Conservation (phyloP, 2,797 vertebrate species). For the Melanotaenia boesemani region DNA sequence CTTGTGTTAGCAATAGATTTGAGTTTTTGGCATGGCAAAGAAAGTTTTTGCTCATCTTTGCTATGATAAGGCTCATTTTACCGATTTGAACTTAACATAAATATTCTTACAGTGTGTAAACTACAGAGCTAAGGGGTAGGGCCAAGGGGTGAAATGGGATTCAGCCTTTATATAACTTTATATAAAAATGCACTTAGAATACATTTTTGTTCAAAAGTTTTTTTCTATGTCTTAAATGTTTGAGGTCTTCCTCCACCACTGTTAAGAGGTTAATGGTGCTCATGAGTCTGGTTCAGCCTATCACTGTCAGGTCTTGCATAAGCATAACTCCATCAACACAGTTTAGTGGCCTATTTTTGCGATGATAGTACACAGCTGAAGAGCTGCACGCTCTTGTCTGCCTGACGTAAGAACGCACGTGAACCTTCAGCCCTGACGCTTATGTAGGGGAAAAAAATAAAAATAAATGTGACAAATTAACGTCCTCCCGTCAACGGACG, state of each 20-base stretch:
- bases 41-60: not conserved
- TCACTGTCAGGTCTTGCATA: not conserved
- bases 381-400: not conserved
- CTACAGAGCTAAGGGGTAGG: no score
- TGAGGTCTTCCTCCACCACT: not conserved
- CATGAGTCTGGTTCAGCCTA: not conserved
- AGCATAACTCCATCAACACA: not conserved
- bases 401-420: constrained; percentile 10
- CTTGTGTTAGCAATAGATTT: not conserved
- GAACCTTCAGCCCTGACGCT: constrained; percentile 6
- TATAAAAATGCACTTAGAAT: no score
- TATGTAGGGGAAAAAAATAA: not conserved
- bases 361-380: not conserved
- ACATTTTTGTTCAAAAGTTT: no score
- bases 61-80: not conserved
- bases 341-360: constrained; percentile 3
- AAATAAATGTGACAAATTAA: not conserved
- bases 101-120: not conserved
- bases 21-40: not conserved
- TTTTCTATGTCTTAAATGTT: not conserved
- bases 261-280: not conserved
- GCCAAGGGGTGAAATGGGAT: no score
- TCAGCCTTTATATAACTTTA: no score
- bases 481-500: not conserved
- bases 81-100: not conserved